Evolutionary conservation across 2,797 vertebrate species (phyloP).

Genomic region (Xenops minutus): DNA sequence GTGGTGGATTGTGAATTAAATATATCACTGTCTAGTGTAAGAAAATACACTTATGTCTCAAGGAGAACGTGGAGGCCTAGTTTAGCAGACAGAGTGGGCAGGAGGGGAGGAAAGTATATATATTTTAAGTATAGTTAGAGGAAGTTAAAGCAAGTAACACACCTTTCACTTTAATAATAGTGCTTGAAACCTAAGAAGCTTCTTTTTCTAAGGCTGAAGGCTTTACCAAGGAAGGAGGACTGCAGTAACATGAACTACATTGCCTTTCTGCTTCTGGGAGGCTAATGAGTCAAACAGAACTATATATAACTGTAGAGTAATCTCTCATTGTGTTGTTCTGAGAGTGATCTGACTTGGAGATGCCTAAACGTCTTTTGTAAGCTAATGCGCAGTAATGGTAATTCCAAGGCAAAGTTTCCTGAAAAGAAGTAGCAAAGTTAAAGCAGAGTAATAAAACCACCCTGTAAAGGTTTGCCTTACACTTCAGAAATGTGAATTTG

Average conservation of each 20-base stretch:
- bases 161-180: background rate
- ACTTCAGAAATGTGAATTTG: background rate
- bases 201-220: background rate
- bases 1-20: background rate
- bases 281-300: background rate
- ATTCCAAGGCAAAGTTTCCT: background rate
- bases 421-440: background rate
- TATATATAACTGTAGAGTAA: background rate
- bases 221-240: background rate
- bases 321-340: background rate
- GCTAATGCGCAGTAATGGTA: background rate
- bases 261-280: background rate
- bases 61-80: background rate
- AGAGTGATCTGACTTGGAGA: background rate
- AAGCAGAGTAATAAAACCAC: background rate
- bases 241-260: background rate
- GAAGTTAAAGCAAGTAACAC: background rate
- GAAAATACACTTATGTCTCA: slow-evolving; percentile 2
- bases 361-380: background rate
- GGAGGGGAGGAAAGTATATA: background rate
- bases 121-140: background rate
- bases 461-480: background rate
- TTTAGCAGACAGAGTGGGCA: background rate
- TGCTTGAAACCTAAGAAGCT: background rate
- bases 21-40: background rate